Conservation (phyloP, 2,888 invertebrate species). For the Hecatera dysodea region DNA sequence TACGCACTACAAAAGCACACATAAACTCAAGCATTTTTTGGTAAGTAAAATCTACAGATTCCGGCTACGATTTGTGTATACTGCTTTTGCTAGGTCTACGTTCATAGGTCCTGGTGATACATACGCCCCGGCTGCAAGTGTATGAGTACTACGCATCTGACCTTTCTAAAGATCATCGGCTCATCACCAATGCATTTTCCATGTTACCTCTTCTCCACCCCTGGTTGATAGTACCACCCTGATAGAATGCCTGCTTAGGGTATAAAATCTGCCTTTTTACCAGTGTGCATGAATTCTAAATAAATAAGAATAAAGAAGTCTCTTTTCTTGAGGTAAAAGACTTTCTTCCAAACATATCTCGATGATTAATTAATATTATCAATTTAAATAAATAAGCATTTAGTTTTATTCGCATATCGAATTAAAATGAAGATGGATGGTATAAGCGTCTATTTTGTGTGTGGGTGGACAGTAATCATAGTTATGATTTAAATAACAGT, state of each 20-base stretch:
- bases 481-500: conserved; percentile 28
- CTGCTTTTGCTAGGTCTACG: background rate
- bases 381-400: conserved; percentile 37
- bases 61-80: background rate
- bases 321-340: background rate
- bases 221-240: too few species aligned
- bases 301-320: background rate
- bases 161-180: background rate
- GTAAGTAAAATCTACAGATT: background rate
- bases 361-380: conserved; percentile 13
- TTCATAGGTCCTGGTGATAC: background rate
- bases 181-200: too few species aligned
- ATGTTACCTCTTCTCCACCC: too few species aligned
- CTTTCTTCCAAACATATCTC: background rate
- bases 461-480: conserved; percentile 40
- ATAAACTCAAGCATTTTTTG: background rate
- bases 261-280: too few species aligned
- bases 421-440: conserved; percentile 44
- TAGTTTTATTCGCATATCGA: conserved; percentile 36
- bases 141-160: background rate
- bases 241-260: too few species aligned
- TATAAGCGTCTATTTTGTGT: conserved; percentile 21
- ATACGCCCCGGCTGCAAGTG: too few species aligned
- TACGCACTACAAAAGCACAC: too few species aligned
- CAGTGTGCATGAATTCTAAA: too few species aligned